Conservation (phyloP, 1,140 invertebrate species). For the Drosophila busckii region DNA sequence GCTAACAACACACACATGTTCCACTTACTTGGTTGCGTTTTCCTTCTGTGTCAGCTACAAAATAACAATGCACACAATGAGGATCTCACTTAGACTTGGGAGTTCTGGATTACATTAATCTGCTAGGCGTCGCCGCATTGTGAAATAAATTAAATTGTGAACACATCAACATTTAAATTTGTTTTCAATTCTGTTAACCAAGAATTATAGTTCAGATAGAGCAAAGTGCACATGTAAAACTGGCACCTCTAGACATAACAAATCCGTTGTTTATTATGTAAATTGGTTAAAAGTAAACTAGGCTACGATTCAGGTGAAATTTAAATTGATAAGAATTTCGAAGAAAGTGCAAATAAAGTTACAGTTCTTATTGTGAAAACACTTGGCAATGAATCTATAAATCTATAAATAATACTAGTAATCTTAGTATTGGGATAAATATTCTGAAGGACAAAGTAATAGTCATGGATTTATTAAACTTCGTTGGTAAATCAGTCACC, state of each 20-base stretch:
- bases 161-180: conserved; percentile 72
- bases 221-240: conserved; percentile 32
- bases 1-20: conserved; percentile 36
- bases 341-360: too few species aligned
- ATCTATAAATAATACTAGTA: too few species aligned
- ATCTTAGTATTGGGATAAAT: too few species aligned
- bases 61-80: conserved; percentile 12
- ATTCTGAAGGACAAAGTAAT: too few species aligned
- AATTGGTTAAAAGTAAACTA: conserved; percentile 27
- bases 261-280: conserved; percentile 47
- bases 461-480: too few species aligned
- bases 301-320: conserved; percentile 31
- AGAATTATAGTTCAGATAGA: conserved; percentile 32
- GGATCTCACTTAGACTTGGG: conserved; percentile 19
- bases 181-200: conserved; percentile 67
- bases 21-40: conserved; percentile 7
- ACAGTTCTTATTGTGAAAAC: too few species aligned
- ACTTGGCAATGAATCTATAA: too few species aligned
- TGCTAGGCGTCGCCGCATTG: conserved; percentile 46
- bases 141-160: conserved; percentile 61
- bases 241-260: conserved; percentile 44
- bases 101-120: conserved; percentile 56
- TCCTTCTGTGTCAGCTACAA: conserved; percentile 5
- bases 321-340: too few species aligned
- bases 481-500: too few species aligned